These are phyloP conservation scores for Hapalemur alaotrensis DNA, from an alignment of 2,797 vertebrate species.

Conservation along the genomic window DNA sequence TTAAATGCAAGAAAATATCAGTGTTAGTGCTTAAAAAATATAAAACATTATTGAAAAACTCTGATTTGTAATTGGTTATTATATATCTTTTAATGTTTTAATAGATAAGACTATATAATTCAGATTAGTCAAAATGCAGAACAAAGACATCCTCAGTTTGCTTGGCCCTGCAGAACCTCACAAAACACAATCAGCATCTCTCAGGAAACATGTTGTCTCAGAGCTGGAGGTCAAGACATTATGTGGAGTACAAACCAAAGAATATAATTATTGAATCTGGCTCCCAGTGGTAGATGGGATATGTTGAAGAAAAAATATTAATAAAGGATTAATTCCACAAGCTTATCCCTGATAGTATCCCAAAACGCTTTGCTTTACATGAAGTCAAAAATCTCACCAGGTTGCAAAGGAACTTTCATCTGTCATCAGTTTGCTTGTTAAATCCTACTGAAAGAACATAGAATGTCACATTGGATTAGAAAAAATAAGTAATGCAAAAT, in stretches of 20 bases:
- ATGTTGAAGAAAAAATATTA: conserved; percentile 33
- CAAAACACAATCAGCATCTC: conserved; percentile 1
- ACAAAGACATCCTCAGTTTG: background rate
- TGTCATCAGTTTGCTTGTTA: conserved; percentile 7
- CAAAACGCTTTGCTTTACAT: conserved; percentile 41
- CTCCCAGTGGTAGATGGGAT: background rate
- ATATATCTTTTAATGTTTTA: background rate
- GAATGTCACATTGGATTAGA: background rate
- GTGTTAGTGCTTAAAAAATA: background rate
- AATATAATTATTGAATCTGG: conserved; percentile 40
- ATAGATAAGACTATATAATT: background rate
- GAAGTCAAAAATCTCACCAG: conserved; percentile 30
- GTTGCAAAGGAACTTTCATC: background rate
- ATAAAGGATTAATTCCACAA: conserved; percentile 47
- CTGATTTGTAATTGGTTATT: conserved; percentile 21
- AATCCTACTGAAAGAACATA: conserved; percentile 12
- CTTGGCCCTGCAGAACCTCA: background rate
- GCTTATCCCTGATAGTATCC: background rate
- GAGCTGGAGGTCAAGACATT: conserved; percentile 3
- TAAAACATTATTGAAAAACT: background rate
- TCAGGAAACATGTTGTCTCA: background rate
- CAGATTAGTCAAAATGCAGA: background rate
- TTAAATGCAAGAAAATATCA: background rate
- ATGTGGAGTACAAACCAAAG: background rate
- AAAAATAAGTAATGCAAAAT: background rate